A percentile compares a stretch with the other conserved stretches of the same genome.
phyloP scores from a whole-genome alignment of 2,888 invertebrate species.

The Alviniconcha strummeri region DNA sequence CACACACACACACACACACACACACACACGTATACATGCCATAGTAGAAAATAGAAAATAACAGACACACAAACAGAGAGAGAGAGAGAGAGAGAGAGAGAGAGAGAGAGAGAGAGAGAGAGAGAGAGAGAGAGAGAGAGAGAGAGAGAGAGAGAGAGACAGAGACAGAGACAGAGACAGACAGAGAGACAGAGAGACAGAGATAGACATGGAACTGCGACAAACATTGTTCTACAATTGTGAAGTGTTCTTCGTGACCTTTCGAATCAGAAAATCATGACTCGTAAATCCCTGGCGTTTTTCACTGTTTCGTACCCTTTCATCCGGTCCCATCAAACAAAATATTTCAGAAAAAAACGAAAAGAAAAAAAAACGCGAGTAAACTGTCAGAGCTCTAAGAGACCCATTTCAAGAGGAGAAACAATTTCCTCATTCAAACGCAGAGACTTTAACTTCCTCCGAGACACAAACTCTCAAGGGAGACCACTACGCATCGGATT shows the following conservation, averaged over 20 bases:
- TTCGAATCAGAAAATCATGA: too few relatives aligned
- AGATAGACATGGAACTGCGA: not conserved
- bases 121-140: constrained; percentile 8
- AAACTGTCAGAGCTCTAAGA: too few relatives aligned
- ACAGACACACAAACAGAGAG: not conserved
- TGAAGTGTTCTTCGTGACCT: too few relatives aligned
- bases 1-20: constrained; percentile 11
- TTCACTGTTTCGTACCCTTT: too few relatives aligned
- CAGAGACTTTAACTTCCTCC: not conserved
- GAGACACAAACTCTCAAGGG: not conserved
- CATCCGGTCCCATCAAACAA: too few relatives aligned
- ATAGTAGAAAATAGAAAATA: too few relatives aligned
- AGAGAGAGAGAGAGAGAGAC: not conserved
- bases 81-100: not conserved
- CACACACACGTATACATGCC: not conserved
- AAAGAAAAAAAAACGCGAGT: too few relatives aligned
- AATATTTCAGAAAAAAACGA: too few relatives aligned
- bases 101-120: constrained; percentile 1
- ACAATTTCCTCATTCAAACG: too few relatives aligned
- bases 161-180: not conserved
- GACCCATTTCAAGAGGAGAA: too few relatives aligned
- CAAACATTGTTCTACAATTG: too few relatives aligned
- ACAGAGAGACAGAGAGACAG: not conserved
- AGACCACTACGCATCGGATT: not conserved
- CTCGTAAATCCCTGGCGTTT: too few relatives aligned